Conservation (phyloP, 1,140 invertebrate species). For the Ceratosolen solmsi region DNA sequence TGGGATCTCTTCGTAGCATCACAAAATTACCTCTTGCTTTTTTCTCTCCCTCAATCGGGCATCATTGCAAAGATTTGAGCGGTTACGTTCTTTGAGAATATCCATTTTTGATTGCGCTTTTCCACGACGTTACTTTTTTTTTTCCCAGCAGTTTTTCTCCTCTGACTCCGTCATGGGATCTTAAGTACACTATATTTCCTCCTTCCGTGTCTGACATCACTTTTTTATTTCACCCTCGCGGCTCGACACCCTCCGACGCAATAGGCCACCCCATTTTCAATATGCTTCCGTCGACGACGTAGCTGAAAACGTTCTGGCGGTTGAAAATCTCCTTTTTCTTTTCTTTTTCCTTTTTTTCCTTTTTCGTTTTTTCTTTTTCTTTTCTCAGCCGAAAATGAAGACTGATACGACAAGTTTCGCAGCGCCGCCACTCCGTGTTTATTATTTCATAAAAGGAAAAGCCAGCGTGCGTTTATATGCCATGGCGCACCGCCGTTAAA, state of each 20-base stretch:
- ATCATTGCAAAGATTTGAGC: constrained; percentile 33
- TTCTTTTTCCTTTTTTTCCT: constrained; percentile 45
- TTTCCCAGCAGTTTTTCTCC: constrained; percentile 45
- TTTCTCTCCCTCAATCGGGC: not conserved
- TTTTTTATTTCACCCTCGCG: constrained; percentile 11
- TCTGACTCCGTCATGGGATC: not conserved
- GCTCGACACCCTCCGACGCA: not conserved
- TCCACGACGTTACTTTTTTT: not conserved
- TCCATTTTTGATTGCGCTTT: constrained; percentile 65
- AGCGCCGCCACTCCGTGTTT: constrained; percentile 45
- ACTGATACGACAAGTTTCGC: constrained; percentile 59
- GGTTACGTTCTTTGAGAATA: constrained; percentile 42
- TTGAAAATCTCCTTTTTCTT: constrained; percentile 45
- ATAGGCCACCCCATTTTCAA: constrained; percentile 54
- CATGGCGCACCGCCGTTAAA: not conserved
- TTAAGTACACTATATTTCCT: constrained; percentile 20
- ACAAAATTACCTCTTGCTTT: constrained; percentile 1
- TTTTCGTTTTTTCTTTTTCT: constrained; percentile 44
- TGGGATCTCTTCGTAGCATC: not conserved
- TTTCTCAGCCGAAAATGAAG: constrained; percentile 58
- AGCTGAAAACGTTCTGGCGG: constrained; percentile 32
- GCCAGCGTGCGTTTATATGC: not conserved
- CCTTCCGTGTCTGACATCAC: not conserved
- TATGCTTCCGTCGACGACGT: constrained; percentile 47
- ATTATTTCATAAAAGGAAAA: constrained; percentile 58